A percentile compares a stretch with the other conserved stretches of the same genome.
phyloP scores from a whole-genome alignment of 2,888 invertebrate species.

The Drosophila merina region DNA sequence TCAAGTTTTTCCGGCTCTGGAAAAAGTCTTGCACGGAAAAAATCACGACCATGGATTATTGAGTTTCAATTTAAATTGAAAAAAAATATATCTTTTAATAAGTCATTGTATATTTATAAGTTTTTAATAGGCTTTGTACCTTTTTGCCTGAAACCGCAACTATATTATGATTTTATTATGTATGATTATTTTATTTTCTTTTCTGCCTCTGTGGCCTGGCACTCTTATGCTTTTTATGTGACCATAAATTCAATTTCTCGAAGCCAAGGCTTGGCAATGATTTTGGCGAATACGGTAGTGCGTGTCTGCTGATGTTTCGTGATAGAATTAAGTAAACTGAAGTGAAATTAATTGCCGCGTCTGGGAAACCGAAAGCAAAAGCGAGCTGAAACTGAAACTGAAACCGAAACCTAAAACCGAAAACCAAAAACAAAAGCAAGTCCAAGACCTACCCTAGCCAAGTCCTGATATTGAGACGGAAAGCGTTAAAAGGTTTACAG shows the following conservation, averaged over 20 bases:
- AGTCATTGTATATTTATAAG: no score
- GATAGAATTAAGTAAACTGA: slow-evolving; percentile 69
- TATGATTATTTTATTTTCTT: neutral
- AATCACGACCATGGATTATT: neutral
- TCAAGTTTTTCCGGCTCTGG: neutral
- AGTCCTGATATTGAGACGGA: slow-evolving; percentile 43
- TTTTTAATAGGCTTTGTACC: neutral
- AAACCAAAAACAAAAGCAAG: neutral
- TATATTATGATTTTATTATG: neutral
- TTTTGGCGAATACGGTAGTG: slow-evolving; percentile 56
- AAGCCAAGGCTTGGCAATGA: slow-evolving; percentile 44
- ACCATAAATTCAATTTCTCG: slow-evolving; percentile 55
- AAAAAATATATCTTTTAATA: neutral
- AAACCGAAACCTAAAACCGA: slow-evolving; percentile 16
- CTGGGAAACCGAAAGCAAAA: slow-evolving; percentile 34
- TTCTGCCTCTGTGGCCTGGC: slow-evolving; percentile 2
- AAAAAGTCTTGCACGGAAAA: neutral
- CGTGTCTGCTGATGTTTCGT: slow-evolving; percentile 71
- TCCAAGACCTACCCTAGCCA: slow-evolving; percentile 2
- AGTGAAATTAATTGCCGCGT: slow-evolving; percentile 77
- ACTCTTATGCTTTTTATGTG: slow-evolving; percentile 51
- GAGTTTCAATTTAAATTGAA: neutral
- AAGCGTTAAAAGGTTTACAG: slow-evolving; percentile 45
- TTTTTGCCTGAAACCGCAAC: neutral
- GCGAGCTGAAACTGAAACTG: slow-evolving; percentile 43